Percentiles rank a stretch among this genome's conserved stretches.
These are phyloP conservation scores for Eupithecia abbreviata DNA, from an alignment of 2,888 invertebrate species.

Conservation along the genomic window DNA sequence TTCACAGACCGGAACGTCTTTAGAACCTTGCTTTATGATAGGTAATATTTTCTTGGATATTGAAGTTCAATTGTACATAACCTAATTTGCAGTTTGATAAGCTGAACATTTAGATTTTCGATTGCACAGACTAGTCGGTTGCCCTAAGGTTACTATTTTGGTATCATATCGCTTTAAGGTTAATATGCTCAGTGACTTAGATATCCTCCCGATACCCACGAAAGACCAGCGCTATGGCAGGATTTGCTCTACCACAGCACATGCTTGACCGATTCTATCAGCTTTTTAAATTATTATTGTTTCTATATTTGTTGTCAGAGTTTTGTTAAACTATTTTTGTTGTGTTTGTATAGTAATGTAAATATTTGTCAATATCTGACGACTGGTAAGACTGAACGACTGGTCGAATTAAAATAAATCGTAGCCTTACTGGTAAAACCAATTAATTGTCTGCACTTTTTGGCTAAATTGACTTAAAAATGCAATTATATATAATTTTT, in stretches of 20 bases:
- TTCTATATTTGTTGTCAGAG: too few species aligned
- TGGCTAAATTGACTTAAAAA: too few species aligned
- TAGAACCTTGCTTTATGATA: not conserved
- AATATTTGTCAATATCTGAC: not conserved
- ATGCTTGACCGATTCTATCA: not conserved
- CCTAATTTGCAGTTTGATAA: not conserved
- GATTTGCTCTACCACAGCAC: not conserved
- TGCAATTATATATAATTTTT: too few species aligned
- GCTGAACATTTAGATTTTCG: not conserved
- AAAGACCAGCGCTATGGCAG: not conserved
- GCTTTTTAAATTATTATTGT: too few species aligned
- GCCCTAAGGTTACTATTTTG: not conserved
- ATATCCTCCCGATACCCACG: too few species aligned
- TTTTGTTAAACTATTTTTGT: not conserved
- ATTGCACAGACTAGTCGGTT: not conserved
- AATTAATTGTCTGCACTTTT: too few species aligned
- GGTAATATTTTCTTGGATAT: not conserved
- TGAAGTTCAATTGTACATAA: not conserved
- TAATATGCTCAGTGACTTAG: too few species aligned
- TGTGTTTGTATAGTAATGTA: not conserved
- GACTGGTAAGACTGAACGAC: not conserved
- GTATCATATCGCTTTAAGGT: too few species aligned
- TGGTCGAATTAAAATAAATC: too few species aligned
- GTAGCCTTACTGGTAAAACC: too few species aligned
- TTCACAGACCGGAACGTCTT: not conserved